Base-by-base conservation (phyloP, 2,797 vertebrate genomes). In the Brachyalestes nurse region DNA sequence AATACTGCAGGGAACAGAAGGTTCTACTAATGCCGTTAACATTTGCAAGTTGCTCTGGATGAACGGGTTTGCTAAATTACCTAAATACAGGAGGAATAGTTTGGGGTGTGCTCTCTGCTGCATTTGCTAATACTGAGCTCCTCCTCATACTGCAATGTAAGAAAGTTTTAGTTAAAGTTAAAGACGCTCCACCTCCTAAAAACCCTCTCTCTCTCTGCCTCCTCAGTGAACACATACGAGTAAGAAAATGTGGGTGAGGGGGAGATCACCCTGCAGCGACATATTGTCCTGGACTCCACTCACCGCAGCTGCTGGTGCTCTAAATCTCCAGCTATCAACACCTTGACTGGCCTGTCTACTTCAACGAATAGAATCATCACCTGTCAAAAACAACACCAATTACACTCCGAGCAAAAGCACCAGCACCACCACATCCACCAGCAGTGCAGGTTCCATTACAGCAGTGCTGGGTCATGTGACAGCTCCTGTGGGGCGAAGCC, bases 371-470 rank as follows among this genome's bases (percentile, higher is more conserved):
- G 40, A 72, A 64, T 51, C 34, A 69, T 79, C 77, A 72, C 60
- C 77, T 79, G 77, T 79, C 77, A 79, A 65, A 73, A 73, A 40
- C 14, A 14, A 64, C 13, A 8, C 67, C 28, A 79, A 83, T 81
- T 81, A 57, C 67, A 75, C 78, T 58, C 12, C 34, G 62, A 57
- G 78, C 2, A 17, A 65, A 4, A 14, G 25, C 60, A 65, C 28
- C n/a, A n/a, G n/a, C 62, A 17, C 3, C 62, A 40, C 3, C 61
- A 28, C 25, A 34, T 34, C 17, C 58, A 28, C 62, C 34, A 40
- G 62, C 62, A n/a, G n/a, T n/a, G 10, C 9, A 23, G 9, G 23
- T 28, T 61, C 10, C 58, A 61, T 61, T 61, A 61, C 58, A 61
- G 23, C 58, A 16, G 58, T n/a, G 19, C 55, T 28, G 10, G 58